Conservation (phyloP, 2,797 vertebrate genomes). For the Smutsia temminckii region DNA sequence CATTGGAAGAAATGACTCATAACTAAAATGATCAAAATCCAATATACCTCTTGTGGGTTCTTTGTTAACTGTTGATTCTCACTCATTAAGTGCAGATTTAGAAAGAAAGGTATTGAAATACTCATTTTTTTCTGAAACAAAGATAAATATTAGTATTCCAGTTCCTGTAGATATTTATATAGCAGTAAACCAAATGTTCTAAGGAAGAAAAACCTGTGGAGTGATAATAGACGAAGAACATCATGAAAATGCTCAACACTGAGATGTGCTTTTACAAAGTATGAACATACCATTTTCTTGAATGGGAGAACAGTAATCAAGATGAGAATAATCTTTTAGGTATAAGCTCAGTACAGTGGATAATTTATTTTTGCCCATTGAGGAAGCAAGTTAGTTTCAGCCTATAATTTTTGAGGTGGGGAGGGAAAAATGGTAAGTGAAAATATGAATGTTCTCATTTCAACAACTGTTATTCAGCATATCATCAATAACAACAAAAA, state of each 20-base stretch:
- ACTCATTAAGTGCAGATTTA: not conserved
- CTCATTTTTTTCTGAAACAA: constrained; percentile 13
- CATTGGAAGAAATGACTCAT: not conserved
- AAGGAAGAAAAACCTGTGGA: not conserved
- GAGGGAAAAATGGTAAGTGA: not conserved
- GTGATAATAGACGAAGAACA: not conserved
- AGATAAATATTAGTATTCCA: constrained; percentile 10
- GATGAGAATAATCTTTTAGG: not conserved
- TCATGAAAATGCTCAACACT: not conserved
- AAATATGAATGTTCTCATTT: not conserved
- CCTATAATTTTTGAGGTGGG: not conserved
- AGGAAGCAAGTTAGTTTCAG: not conserved
- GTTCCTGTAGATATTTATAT: constrained; percentile 12
- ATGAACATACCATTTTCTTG: not conserved
- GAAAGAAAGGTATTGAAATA: constrained; percentile 20
- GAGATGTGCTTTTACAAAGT: not conserved
- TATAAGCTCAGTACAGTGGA: not conserved
- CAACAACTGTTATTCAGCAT: not conserved
- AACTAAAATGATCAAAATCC: not conserved
- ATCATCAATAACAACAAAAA: not conserved
- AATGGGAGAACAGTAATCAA: not conserved
- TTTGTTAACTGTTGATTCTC: constrained; percentile 27
- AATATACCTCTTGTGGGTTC: not conserved
- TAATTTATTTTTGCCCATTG: not conserved
- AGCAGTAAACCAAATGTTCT: constrained; percentile 24